Percentiles rank a stretch among this genome's conserved stretches.
phyloP scores from a whole-genome alignment of 2,888 invertebrate species.

The Noctuana brunneofusca region DNA sequence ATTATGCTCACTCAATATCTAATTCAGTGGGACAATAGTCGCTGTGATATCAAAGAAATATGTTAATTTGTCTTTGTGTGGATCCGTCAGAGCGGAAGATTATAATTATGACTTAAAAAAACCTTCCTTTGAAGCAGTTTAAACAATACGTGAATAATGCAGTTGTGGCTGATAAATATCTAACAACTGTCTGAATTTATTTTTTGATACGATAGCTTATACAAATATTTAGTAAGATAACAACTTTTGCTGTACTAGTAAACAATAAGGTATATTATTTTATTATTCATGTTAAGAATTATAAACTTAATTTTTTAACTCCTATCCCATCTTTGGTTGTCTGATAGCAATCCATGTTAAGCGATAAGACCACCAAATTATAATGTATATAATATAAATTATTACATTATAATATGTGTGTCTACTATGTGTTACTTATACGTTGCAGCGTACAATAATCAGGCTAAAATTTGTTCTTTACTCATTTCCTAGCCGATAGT shows the following conservation, averaged over 20 bases:
- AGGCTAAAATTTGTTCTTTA: too few relatives aligned
- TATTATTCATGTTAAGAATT: too few relatives aligned
- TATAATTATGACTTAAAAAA: slow-evolving; percentile 75
- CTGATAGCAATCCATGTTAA: too few relatives aligned
- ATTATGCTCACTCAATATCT: slow-evolving; percentile 68
- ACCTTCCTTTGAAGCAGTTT: slow-evolving; percentile 33
- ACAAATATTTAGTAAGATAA: background rate
- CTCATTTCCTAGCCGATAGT: background rate
- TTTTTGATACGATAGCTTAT: background rate
- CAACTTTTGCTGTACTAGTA: too few relatives aligned
- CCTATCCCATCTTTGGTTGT: too few relatives aligned
- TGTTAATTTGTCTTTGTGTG: slow-evolving; percentile 78
- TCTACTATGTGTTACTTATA: too few relatives aligned
- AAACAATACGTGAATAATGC: slow-evolving; percentile 29
- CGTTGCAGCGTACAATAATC: too few relatives aligned
- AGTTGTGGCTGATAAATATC: slow-evolving; percentile 27
- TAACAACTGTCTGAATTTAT: slow-evolving; percentile 4
- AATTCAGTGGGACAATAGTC: slow-evolving; percentile 78
- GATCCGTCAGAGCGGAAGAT: slow-evolving; percentile 73
- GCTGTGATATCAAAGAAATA: slow-evolving; percentile 75
- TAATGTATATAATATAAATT: too few relatives aligned
- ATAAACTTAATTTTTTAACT: too few relatives aligned
- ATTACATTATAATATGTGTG: too few relatives aligned
- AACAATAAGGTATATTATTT: too few relatives aligned
- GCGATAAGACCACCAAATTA: too few relatives aligned